Evolutionary conservation across 2,113 vertebrate species (phyloP).

Genomic region (Cyanoderma ruficeps): DNA sequence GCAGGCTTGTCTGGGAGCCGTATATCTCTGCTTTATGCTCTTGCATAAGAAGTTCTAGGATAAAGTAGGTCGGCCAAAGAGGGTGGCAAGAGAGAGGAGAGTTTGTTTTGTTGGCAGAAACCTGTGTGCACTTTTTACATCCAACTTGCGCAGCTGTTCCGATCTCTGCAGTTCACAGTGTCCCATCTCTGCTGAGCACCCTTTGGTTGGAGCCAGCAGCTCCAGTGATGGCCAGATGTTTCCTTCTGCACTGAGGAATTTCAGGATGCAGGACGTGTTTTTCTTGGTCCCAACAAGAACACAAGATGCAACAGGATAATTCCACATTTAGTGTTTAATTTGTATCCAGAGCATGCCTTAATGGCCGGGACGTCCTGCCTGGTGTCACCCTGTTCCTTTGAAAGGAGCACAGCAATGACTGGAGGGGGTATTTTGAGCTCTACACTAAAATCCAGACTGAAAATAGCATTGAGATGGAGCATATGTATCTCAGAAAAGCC

Average conservation of each 20-base stretch:
- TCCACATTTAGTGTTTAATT: background rate
- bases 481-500: background rate
- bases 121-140: background rate
- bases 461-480: conserved; percentile 12
- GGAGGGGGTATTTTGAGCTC: background rate
- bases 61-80: background rate
- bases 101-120: background rate
- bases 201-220: background rate
- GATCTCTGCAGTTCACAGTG: background rate
- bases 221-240: background rate
- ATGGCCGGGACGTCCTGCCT: background rate
- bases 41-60: background rate
- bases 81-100: background rate
- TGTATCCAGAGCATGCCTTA: background rate
- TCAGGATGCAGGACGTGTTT: rapidly evolving
- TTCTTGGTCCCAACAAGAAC: background rate
- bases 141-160: background rate
- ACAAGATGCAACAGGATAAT: background rate
- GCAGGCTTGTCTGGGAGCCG: background rate
- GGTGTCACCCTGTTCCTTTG: background rate
- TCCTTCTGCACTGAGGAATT: background rate
- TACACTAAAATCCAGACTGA: background rate
- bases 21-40: background rate
- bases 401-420: background rate
- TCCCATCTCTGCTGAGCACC: background rate